A percentile compares a stretch with the other conserved stretches of the same genome.
phyloP scores from a whole-genome alignment of 2,797 vertebrate genomes.

The Scleropages formosus region DNA sequence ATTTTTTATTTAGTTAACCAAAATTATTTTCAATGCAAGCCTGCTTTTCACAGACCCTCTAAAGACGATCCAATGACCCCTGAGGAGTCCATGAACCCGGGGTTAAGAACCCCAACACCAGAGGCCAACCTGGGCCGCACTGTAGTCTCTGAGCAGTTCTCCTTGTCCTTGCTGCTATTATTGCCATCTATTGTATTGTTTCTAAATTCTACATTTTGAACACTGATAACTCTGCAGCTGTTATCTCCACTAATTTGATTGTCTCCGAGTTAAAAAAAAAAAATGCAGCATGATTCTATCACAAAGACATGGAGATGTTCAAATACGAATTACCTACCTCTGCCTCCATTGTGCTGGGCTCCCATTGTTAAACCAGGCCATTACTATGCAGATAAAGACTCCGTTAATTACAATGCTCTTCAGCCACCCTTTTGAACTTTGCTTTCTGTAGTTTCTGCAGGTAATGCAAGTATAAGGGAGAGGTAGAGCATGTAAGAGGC shows the following conservation, averaged over 20 bases:
- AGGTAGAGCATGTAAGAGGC: no score
- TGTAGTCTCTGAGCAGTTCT: no score
- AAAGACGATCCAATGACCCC: no score
- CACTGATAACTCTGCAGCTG: conserved; percentile 6
- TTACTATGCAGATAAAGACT: background rate
- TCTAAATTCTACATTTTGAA: background rate
- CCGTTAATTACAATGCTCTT: conserved; percentile 11
- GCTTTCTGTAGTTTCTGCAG: background rate
- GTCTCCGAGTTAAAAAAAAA: background rate
- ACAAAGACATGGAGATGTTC: background rate
- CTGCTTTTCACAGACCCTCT: no score
- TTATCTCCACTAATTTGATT: background rate
- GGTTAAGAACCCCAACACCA: no score
- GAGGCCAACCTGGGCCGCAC: no score
- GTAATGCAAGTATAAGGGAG: no score
- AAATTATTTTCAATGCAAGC: no score
- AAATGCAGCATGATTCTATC: background rate
- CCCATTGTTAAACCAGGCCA: background rate
- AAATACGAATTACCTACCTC: conserved; percentile 8
- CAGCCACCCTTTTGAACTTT: conserved; percentile 1
- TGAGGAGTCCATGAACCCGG: no score
- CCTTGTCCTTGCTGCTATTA: no score
- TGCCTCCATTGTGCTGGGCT: background rate
- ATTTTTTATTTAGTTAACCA: no score
- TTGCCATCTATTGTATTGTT: background rate